A percentile compares a stretch with the other conserved stretches of the same genome.
These are phyloP conservation scores for Phainopepla nitens DNA, from an alignment of 2,113 vertebrate genomes.

Conservation along the genomic window DNA sequence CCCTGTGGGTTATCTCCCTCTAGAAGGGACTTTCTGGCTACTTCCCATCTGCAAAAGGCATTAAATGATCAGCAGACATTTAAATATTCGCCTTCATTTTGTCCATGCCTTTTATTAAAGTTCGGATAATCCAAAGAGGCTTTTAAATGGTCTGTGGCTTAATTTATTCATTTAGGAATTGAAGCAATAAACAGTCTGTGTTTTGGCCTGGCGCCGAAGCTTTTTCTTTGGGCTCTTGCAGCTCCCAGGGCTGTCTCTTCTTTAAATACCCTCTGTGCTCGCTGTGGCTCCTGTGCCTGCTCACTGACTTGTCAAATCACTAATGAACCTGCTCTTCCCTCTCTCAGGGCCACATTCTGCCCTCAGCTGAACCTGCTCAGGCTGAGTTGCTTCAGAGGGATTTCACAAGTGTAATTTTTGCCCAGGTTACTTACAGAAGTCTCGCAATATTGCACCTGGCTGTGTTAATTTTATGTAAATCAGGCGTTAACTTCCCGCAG, in stretches of 20 bases:
- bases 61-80: neutral
- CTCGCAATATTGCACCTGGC: neutral
- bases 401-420: neutral
- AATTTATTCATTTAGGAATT: slow-evolving; percentile 23
- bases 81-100: neutral
- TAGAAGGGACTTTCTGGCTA: neutral
- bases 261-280: neutral
- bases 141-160: slow-evolving; percentile 22
- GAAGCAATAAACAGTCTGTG: slow-evolving; percentile 21
- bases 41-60: neutral
- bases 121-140: neutral
- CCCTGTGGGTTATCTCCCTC: neutral
- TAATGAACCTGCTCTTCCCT: neutral
- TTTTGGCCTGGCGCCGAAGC: neutral
- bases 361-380: slow-evolving; percentile 16
- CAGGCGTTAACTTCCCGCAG: neutral
- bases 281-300: neutral
- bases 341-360: slow-evolving; percentile 18
- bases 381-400: neutral
- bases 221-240: neutral
- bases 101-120: neutral
- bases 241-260: slow-evolving; percentile 7
- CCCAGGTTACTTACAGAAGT: neutral
- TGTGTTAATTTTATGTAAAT: slow-evolving; percentile 19
- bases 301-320: slow-evolving; percentile 37